Base-by-base conservation (phyloP, 2,888 invertebrate genomes). In the Nasonovia ribisnigri region DNA sequence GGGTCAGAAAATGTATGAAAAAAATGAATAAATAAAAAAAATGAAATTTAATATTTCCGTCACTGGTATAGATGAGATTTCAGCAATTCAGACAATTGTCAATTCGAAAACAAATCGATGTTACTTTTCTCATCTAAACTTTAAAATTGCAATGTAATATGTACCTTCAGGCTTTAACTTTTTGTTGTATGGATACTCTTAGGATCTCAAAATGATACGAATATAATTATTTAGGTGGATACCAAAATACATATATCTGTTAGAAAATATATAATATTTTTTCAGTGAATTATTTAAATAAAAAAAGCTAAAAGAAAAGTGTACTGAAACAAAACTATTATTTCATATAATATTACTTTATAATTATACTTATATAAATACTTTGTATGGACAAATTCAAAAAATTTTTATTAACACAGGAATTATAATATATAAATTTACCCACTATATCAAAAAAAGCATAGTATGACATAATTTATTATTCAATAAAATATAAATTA, bases 101-200 rank as follows among this genome's bases (percentile, higher is more conserved):
- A 77, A 77, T 86, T 86, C 46, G 46, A 86, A 29, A 29, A 86
- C 29, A 86, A 86, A 86, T 86, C 43, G 16, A 46, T 86, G 57
- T 57, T 54, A 26, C 42, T 57, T 42, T 88, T 88, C 29, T 57
- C 57, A 54, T 57, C 29, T 13, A 88, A 88, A 88, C 42, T 88
- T 88, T 54, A 42, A 88, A 88, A 26, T 29, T 84, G 43, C 29
- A 42, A 77, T 77, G 36, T 77, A n/a, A n/a, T 20, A 77, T 36
- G 36, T 48, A 48, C 48, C 87, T 29, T 36, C 77, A 8, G 43
- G 43, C 43, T 48, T 48, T n/a, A 87, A 87, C n/a, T n/a, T 48
- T 87, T 87, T n/a, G 20, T 10, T 87, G 20, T 29, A n/a, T 20
- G 20, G 36, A 6, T 67, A 67, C 16, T 67, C 36, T 67, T 36